Evolutionary conservation across 2,797 vertebrate species (phyloP).

Genomic region (Betta splendens): DNA sequence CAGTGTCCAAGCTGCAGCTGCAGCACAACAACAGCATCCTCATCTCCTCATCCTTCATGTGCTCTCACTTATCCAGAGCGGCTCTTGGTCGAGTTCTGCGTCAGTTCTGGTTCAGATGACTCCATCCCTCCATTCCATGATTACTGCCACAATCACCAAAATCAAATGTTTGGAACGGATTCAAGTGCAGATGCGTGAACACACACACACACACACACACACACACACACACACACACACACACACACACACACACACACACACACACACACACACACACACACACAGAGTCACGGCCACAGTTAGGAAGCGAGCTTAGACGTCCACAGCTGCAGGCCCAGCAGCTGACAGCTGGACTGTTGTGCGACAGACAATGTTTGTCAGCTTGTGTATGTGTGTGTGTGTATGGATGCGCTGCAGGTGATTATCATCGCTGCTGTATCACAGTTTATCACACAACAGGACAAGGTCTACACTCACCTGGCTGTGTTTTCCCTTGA

Average conservation of each 20-base stretch:
- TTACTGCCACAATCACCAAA: slow-evolving; percentile 58
- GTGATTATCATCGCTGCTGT: slow-evolving; percentile 53
- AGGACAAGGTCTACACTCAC: slow-evolving; percentile 49
- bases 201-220: not conserved
- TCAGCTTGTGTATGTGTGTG: not conserved
- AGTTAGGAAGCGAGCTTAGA: slow-evolving; percentile 43
- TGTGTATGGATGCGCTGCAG: slow-evolving; percentile 41
- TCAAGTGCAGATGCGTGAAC: slow-evolving; percentile 30
- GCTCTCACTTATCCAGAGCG: no score
- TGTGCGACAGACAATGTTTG: slow-evolving; percentile 27
- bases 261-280: not conserved
- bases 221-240: slow-evolving; percentile 5
- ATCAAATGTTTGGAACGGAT: slow-evolving; percentile 48
- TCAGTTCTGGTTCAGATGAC: slow-evolving; percentile 20
- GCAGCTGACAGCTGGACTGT: slow-evolving; percentile 80
- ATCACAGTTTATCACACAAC: slow-evolving; percentile 51
- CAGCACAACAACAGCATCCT: no score
- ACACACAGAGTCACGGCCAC: slow-evolving; percentile 44
- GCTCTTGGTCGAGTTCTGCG: no score
- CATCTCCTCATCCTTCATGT: no score
- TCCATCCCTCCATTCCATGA: slow-evolving; percentile 41
- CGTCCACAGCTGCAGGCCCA: slow-evolving; percentile 67
- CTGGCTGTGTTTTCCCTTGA: slow-evolving; percentile 48
- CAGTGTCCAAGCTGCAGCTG: no score
- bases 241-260: slow-evolving; percentile 6